A percentile compares a stretch with the other conserved stretches of the same genome.
These are phyloP conservation scores for Malaclemys terrapin DNA, from an alignment of 2,113 vertebrate genomes.

Conservation along the genomic window DNA sequence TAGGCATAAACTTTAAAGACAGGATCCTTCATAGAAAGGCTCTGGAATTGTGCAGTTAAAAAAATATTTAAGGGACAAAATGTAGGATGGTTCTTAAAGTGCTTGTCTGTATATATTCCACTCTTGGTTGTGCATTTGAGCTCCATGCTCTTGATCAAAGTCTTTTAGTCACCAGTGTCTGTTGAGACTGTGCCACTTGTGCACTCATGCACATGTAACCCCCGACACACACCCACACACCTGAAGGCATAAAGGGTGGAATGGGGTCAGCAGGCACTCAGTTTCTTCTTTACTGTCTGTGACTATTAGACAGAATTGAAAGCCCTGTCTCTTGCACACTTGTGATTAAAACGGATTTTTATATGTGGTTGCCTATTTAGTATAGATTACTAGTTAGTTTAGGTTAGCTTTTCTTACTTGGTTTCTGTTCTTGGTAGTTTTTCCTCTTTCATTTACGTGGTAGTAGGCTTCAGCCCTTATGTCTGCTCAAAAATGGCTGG, in stretches of 20 bases:
- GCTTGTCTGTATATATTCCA: background rate
- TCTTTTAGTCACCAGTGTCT: background rate
- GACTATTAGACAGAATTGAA: slow-evolving; percentile 24
- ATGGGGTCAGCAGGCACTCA: background rate
- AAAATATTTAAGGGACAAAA: background rate
- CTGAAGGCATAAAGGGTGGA: too few relatives aligned
- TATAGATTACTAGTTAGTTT: slow-evolving; percentile 24
- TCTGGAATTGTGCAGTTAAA: background rate
- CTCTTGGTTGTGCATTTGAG: background rate
- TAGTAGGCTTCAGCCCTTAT: slow-evolving; percentile 10
- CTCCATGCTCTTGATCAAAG: background rate
- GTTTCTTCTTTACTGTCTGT: slow-evolving; percentile 21
- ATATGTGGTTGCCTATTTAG: background rate
- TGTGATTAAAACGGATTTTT: slow-evolving; percentile 52
- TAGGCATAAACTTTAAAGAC: background rate
- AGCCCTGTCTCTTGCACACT: background rate
- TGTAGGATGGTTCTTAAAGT: background rate
- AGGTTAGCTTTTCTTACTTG: slow-evolving; percentile 50
- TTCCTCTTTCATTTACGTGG: slow-evolving; percentile 12
- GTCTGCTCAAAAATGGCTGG: slow-evolving; percentile 12
- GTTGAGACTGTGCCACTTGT: background rate
- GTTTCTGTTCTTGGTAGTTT: slow-evolving; percentile 43
- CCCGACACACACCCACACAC: too few relatives aligned
- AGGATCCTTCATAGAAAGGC: background rate
- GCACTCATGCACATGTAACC: too few relatives aligned